phyloP scores from a whole-genome alignment of 2,113 vertebrate genomes.

The Pagrus major region DNA sequence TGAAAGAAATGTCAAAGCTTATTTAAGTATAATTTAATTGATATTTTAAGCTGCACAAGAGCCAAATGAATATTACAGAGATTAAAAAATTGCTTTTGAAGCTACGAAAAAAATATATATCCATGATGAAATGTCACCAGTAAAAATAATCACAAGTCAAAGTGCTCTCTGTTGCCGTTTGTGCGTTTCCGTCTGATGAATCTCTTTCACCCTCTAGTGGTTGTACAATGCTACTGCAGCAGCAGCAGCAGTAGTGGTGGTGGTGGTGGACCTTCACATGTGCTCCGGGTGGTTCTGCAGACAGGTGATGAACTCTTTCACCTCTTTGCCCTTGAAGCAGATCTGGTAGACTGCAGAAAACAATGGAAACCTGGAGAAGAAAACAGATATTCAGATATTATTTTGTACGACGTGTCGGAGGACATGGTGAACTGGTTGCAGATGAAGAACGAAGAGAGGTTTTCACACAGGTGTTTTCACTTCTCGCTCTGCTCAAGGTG shows the following conservation, averaged over 20 bases:
- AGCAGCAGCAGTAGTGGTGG: neutral
- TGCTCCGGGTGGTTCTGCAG: constrained; percentile 91
- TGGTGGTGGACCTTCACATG: constrained; percentile 74
- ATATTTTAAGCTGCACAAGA: neutral
- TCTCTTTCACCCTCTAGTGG: constrained; percentile 56
- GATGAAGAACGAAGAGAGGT: no score
- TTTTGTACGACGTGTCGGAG: no score
- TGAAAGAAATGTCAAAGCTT: neutral
- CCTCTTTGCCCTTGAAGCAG: constrained; percentile 86
- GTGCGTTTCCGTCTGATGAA: constrained; percentile 31
- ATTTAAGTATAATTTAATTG: neutral
- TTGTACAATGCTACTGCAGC: neutral
- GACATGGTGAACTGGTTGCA: neutral
- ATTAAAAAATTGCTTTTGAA: neutral
- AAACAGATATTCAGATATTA: no score
- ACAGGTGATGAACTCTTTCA: constrained; percentile 88
- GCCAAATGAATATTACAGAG: neutral
- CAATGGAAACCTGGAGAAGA: constrained; percentile 86
- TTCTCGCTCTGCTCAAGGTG: neutral
- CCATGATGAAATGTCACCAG: neutral
- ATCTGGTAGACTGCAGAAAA: constrained; percentile 88
- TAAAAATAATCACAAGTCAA: neutral
- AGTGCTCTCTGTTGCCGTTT: constrained; percentile 27
- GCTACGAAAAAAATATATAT: constrained; percentile 4
- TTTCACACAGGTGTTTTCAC: neutral